A percentile compares a stretch with the other conserved stretches of the same genome.
phyloP scores from a whole-genome alignment of 2,797 vertebrate genomes.

The Platyrinchus mystaceus region DNA sequence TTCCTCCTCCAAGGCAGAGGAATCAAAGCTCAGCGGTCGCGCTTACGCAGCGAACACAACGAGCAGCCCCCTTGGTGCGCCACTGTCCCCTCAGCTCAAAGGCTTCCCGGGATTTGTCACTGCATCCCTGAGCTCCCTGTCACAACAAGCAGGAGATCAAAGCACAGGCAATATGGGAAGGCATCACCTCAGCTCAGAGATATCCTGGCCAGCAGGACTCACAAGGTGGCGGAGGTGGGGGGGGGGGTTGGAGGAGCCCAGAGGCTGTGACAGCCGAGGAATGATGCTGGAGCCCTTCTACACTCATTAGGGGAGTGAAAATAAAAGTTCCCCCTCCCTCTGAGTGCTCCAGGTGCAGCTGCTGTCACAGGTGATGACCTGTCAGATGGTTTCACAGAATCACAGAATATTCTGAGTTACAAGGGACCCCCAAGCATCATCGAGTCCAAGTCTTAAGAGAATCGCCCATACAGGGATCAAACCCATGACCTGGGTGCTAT shows the following conservation, averaged over 20 bases:
- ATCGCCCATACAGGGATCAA: neutral
- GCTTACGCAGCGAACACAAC: neutral
- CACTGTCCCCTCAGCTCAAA: neutral
- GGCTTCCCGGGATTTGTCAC: neutral
- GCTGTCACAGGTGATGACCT: neutral
- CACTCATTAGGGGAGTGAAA: no score
- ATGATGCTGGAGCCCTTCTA: neutral
- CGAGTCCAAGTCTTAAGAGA: neutral
- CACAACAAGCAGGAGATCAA: neutral
- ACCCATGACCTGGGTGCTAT: neutral
- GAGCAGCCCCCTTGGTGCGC: accelerated
- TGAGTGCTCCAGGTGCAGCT: neutral
- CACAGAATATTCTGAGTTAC: neutral
- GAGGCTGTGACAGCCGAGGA: neutral
- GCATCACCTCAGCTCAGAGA: accelerated
- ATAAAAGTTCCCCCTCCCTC: neutral
- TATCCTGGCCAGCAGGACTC: neutral
- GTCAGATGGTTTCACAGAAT: neutral
- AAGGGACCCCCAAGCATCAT: neutral
- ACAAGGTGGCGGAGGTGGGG: neutral
- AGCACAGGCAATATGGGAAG: neutral
- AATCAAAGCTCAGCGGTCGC: neutral
- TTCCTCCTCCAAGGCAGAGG: neutral
- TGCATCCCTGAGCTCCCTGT: accelerated
- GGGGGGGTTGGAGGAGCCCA: neutral